These are phyloP conservation scores for Chironomus tentans DNA, from an alignment of 2,888 invertebrate species.

Conservation along the genomic window DNA sequence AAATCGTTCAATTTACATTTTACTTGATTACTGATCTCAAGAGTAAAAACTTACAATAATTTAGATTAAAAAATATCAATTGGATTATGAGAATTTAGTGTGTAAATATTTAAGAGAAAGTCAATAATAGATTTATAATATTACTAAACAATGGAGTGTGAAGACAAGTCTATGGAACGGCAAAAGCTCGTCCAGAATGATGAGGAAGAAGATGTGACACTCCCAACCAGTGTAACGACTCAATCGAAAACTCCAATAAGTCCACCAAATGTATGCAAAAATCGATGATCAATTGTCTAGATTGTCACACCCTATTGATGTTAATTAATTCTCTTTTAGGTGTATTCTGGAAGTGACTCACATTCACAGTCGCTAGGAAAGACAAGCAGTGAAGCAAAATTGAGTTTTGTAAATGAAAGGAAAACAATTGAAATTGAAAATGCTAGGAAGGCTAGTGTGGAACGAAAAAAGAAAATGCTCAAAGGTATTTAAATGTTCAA, in stretches of 20 bases:
- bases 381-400: slow-evolving; percentile 15
- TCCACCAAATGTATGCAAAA: slow-evolving; percentile 7
- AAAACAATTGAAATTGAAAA: slow-evolving; percentile 17
- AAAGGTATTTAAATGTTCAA: neutral
- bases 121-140: neutral
- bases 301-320: neutral
- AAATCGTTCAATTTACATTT: no score
- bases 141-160: slow-evolving; percentile 37
- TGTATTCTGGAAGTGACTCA: slow-evolving; percentile 24
- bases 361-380: slow-evolving; percentile 18
- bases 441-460: slow-evolving; percentile 16
- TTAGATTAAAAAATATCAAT: neutral
- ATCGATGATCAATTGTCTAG: neutral
- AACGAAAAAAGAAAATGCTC: slow-evolving; percentile 19
- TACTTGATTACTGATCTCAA: no score
- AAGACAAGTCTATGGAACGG: slow-evolving; percentile 42
- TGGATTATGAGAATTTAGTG: no score
- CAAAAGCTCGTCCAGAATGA: slow-evolving; percentile 41
- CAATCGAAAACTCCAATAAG: slow-evolving; percentile 20
- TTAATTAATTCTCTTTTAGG: neutral
- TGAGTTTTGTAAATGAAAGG: slow-evolving; percentile 9
- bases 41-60: neutral
- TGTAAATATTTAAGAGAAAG: neutral
- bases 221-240: slow-evolving; percentile 3
- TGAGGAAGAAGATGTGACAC: slow-evolving; percentile 36